Evolutionary conservation across 1,140 invertebrate species (phyloP).

Genomic region (Drosophila sulfurigaster): DNA sequence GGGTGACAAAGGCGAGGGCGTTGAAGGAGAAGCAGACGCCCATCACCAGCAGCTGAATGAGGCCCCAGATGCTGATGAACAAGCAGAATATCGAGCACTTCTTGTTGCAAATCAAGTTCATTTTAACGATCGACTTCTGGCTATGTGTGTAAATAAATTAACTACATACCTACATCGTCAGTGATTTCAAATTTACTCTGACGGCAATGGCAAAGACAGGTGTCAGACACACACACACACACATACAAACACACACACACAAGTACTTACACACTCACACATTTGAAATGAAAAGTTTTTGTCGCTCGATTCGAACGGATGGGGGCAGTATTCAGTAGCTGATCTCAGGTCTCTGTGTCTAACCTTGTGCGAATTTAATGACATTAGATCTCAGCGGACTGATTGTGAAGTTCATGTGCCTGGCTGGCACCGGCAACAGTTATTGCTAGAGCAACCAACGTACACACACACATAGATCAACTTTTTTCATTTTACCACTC

Average conservation of each 20-base stretch:
- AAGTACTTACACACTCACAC: no score
- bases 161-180: not conserved
- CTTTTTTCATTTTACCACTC: conserved; percentile 41
- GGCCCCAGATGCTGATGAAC: conserved; percentile 56
- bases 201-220: conserved; percentile 46
- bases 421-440: not conserved
- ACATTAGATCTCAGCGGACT: conserved; percentile 62
- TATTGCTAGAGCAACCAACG: not conserved
- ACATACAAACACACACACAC: no score
- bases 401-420: conserved; percentile 56
- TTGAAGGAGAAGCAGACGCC: conserved; percentile 28
- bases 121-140: conserved; percentile 5
- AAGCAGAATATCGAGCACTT: conserved; percentile 54
- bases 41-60: conserved; percentile 57
- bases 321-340: conserved; percentile 22
- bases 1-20: conserved; percentile 25
- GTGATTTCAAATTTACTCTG: not conserved
- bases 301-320: not conserved
- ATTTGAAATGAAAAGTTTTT: conserved; percentile 58
- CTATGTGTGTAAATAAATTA: not conserved
- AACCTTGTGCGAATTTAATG: conserved; percentile 74
- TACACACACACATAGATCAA: conserved; percentile 6
- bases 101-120: conserved; percentile 37
- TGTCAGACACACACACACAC: conserved; percentile 46
- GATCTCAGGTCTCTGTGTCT: conserved; percentile 31